phyloP scores from a whole-genome alignment of 2,113 vertebrate genomes.

The Clarias gariepinus region DNA sequence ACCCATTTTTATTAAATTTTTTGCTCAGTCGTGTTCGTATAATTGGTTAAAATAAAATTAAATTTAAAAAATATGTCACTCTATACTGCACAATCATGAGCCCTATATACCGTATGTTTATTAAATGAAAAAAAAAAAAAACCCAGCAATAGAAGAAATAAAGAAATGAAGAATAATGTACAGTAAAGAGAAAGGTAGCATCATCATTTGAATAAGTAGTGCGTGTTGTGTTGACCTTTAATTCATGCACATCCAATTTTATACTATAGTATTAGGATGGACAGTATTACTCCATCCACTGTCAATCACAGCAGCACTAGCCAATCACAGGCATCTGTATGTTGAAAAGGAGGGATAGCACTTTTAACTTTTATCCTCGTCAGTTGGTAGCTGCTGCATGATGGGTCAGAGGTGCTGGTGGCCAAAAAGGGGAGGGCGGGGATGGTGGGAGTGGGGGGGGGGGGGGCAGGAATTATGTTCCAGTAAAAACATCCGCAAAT shows the following conservation, averaged over 20 bases:
- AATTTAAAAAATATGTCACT: too few species aligned
- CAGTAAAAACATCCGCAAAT: background rate
- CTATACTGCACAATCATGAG: too few species aligned
- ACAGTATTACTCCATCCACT: background rate
- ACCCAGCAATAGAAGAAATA: background rate
- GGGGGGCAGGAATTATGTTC: too few species aligned
- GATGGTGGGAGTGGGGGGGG: too few species aligned
- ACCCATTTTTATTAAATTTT: too few species aligned
- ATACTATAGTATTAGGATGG: background rate
- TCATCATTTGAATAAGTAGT: background rate
- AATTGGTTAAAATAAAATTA: too few species aligned
- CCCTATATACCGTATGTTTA: too few species aligned
- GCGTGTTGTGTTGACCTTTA: background rate
- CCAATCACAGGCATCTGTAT: background rate
- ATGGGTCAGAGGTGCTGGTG: background rate
- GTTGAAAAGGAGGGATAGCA: background rate
- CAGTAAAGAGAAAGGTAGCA: background rate
- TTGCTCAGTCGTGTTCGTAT: too few species aligned
- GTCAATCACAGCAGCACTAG: background rate
- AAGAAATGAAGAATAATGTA: background rate
- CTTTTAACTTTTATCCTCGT: background rate
- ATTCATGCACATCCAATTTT: background rate
- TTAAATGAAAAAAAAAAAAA: too few species aligned
- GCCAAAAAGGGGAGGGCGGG: background rate
- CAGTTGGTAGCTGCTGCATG: background rate